Evolutionary conservation across 2,797 vertebrate genomes (phyloP).

Genomic region (Orestias chungarensis): DNA sequence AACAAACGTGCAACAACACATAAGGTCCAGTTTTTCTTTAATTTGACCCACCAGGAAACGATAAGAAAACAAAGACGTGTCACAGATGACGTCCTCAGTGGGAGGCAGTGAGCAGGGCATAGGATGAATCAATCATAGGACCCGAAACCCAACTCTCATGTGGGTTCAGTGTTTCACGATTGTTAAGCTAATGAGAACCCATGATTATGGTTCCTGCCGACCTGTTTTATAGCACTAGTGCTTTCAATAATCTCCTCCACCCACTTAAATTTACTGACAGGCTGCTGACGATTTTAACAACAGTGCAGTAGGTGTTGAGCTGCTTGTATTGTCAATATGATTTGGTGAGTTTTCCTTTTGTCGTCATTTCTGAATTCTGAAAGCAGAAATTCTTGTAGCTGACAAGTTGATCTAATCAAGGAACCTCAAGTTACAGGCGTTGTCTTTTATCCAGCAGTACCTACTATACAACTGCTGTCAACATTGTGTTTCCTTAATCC

Average conservation of each 20-base stretch:
- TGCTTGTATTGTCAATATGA: neutral
- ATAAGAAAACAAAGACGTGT: neutral
- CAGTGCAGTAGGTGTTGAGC: neutral
- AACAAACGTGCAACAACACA: no score
- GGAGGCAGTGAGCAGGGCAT: slow-evolving; percentile 2
- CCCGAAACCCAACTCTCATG: neutral
- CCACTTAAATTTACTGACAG: neutral
- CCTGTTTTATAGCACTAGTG: no score
- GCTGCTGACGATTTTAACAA: neutral
- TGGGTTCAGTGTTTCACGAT: slow-evolving; percentile 1
- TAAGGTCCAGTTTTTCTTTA: no score
- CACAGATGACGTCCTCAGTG: neutral
- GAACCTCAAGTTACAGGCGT: neutral
- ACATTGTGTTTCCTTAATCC: no score
- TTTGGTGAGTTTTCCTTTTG: neutral
- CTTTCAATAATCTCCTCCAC: no score
- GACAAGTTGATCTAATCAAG: neutral
- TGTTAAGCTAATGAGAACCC: neutral
- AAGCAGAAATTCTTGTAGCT: neutral
- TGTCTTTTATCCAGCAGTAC: neutral
- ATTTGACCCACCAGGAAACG: neutral
- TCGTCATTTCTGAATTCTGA: neutral
- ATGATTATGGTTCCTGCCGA: neutral
- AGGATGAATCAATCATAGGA: neutral
- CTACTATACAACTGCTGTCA: no score